Percentiles rank a stretch among this genome's conserved stretches.
These are phyloP conservation scores for Macrobrachium nipponense DNA, from an alignment of 1,140 invertebrate species.

Conservation along the genomic window DNA sequence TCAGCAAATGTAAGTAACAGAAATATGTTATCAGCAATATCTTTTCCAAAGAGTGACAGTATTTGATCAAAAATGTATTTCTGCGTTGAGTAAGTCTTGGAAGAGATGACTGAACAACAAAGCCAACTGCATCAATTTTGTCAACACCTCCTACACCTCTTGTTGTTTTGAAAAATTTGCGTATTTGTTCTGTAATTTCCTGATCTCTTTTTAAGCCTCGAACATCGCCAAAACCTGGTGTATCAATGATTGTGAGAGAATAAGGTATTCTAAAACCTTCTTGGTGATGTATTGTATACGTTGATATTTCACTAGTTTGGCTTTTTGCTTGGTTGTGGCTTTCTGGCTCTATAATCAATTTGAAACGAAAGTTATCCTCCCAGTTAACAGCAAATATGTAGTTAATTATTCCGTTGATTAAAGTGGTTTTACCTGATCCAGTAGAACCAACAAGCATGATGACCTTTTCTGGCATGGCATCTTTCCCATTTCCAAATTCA, in stretches of 20 bases:
- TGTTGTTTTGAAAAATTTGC: conserved; percentile 3
- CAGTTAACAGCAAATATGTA: conserved; percentile 25
- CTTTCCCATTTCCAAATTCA: conserved; percentile 24
- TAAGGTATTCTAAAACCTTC: neutral
- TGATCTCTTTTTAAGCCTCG: conserved; percentile 2
- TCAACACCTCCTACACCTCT: neutral
- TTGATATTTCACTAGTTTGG: neutral
- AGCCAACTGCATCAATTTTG: conserved; percentile 19
- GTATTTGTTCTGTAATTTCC: neutral
- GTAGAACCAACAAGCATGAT: conserved; percentile 15
- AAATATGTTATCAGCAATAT: conserved; percentile 25
- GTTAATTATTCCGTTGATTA: conserved; percentile 13
- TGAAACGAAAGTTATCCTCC: conserved; percentile 4
- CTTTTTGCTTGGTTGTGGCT: conserved; percentile 6
- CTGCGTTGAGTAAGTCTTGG: conserved; percentile 15
- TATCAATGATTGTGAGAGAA: conserved; percentile 16
- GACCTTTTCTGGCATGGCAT: neutral
- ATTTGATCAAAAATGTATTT: conserved; percentile 15
- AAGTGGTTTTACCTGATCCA: conserved; percentile 10
- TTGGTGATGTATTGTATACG: conserved; percentile 20
- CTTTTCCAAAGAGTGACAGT: neutral
- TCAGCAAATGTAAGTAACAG: conserved; percentile 22
- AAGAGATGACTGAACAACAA: conserved; percentile 14
- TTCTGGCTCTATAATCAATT: neutral
- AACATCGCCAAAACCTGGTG: conserved; percentile 23